Evolutionary conservation across 1,140 invertebrate species (phyloP).

Genomic region (Hypsibius dujardini): DNA sequence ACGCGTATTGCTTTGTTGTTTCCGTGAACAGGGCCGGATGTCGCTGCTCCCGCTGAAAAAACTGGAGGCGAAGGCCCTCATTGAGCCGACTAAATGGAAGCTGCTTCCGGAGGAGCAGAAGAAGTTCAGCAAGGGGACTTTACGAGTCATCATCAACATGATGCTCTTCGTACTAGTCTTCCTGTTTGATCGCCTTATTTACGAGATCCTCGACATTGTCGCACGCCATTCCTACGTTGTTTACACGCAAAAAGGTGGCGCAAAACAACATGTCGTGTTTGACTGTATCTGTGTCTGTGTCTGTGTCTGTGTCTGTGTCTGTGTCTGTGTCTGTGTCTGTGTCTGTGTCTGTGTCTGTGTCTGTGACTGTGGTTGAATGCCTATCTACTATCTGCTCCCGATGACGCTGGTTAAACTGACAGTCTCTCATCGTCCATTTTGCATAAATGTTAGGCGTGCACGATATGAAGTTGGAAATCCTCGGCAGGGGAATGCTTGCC

Average conservation of each 20-base stretch:
- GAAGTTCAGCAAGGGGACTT: conserved; percentile 25
- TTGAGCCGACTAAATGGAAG: conserved; percentile 23
- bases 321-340: too few species aligned
- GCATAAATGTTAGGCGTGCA: conserved; percentile 26
- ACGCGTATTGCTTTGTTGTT: too few species aligned
- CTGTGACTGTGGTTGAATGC: too few species aligned
- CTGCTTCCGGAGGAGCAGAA: conserved; percentile 25
- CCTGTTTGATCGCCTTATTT: conserved; percentile 26
- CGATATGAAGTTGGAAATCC: conserved; percentile 24
- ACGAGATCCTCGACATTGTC: conserved; percentile 26
- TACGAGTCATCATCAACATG: conserved; percentile 24
- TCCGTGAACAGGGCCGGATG: conserved; percentile 25
- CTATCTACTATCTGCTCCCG: too few species aligned
- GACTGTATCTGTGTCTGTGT: too few species aligned
- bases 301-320: not conserved
- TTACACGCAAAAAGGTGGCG: conserved; percentile 26
- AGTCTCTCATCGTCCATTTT: too few species aligned
- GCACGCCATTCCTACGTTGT: conserved; percentile 26
- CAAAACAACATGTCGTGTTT: too few species aligned
- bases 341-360: too few species aligned
- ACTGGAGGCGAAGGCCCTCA: conserved; percentile 24
- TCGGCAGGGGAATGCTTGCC: conserved; percentile 28
- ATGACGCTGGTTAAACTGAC: too few species aligned
- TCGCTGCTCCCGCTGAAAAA: conserved; percentile 29
- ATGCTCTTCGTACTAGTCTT: conserved; percentile 26